A percentile compares a stretch with the other conserved stretches of the same genome.
Evolutionary conservation across 2,113 vertebrate genomes (phyloP).

Genomic region (Oreotragus oreotragus): DNA sequence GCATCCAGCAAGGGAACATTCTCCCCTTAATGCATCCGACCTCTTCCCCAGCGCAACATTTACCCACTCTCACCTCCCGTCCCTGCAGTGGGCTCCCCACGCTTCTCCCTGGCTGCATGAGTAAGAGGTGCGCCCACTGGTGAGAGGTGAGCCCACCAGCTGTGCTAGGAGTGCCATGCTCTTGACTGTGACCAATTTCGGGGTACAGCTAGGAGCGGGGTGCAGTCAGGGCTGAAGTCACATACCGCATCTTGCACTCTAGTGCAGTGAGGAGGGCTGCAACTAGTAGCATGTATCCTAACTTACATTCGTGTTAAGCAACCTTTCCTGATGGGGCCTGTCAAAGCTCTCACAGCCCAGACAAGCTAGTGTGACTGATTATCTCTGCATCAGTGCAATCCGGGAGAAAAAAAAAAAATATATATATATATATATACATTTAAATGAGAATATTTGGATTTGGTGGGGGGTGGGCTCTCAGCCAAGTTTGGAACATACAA

Average conservation of each 20-base stretch:
- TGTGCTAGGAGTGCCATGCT: background rate
- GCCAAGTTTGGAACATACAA: background rate
- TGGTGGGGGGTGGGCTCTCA: background rate
- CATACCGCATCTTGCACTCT: rapidly evolving
- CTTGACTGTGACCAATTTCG: slow-evolving; percentile 25
- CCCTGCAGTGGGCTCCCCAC: background rate
- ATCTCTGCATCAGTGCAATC: background rate
- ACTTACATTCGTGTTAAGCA: background rate
- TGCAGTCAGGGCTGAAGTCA: background rate
- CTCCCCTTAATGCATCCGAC: background rate
- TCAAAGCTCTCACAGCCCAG: background rate
- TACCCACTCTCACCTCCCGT: background rate
- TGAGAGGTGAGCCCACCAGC: background rate
- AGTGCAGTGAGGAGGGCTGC: background rate
- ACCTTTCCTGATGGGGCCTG: background rate
- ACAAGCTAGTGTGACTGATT: slow-evolving; percentile 4
- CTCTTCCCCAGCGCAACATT: background rate
- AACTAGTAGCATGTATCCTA: background rate
- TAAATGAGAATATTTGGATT: background rate
- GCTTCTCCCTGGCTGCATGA: background rate
- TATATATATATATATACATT: background rate
- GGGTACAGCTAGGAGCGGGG: background rate
- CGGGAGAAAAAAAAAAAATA: background rate
- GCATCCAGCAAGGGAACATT: background rate
- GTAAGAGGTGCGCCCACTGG: background rate